Evolutionary conservation across 1,140 invertebrate genomes (phyloP).

Genomic region (Aleiodes sp.): DNA sequence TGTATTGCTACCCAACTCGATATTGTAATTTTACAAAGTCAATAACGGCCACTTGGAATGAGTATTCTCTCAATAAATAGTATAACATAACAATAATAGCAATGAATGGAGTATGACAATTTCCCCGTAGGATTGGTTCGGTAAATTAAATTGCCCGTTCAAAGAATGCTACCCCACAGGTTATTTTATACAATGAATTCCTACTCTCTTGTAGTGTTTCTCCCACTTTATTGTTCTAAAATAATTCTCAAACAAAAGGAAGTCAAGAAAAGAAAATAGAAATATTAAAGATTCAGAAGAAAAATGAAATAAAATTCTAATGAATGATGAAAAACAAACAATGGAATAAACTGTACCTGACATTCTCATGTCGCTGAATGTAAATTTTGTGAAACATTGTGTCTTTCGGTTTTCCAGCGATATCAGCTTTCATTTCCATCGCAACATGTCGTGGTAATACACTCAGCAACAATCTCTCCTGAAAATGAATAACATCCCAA

Average conservation of each 20-base stretch:
- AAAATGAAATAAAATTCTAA: neutral
- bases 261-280: too few relatives aligned
- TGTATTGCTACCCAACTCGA: too few relatives aligned
- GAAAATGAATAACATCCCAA: conserved; percentile 49
- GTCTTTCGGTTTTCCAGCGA: conserved; percentile 88
- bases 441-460: conserved; percentile 95
- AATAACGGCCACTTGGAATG: neutral
- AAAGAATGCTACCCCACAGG: conserved; percentile 20
- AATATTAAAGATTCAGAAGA: too few relatives aligned
- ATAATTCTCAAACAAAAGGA: too few relatives aligned
- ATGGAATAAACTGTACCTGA: conserved; percentile 74
- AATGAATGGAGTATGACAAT: neutral
- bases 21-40: neutral
- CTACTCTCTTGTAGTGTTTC: too few relatives aligned
- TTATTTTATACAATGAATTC: conserved; percentile 10
- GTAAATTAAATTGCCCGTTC: conserved; percentile 15
- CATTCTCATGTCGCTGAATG: conserved; percentile 94
- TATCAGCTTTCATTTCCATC: conserved; percentile 97
- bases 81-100: neutral
- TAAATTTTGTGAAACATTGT: conserved; percentile 98
- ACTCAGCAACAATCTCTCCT: conserved; percentile 92
- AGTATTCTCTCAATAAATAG: neutral
- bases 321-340: neutral
- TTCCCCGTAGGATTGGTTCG: neutral
- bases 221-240: too few relatives aligned